Evolutionary conservation across 2,797 vertebrate genomes (phyloP).

Genomic region (Eulemur coronatus): DNA sequence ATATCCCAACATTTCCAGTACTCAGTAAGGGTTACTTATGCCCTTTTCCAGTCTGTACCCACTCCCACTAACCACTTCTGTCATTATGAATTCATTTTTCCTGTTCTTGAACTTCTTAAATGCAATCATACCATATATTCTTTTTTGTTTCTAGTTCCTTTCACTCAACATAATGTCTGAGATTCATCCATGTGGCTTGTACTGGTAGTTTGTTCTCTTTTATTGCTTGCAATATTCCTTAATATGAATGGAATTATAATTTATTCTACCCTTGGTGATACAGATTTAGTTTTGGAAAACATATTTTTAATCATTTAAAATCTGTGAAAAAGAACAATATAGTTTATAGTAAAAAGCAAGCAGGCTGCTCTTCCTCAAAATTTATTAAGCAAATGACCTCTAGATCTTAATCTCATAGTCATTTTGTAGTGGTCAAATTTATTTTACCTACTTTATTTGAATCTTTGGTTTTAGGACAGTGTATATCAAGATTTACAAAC

Average conservation of each 20-base stretch:
- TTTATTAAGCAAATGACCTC: neutral
- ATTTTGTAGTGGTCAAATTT: neutral
- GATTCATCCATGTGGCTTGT: neutral
- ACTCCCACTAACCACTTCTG: neutral
- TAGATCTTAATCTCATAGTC: neutral
- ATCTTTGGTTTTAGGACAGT: conserved; percentile 90
- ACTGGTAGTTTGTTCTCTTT: neutral
- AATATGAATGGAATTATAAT: neutral
- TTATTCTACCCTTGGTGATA: neutral
- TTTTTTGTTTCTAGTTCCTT: neutral
- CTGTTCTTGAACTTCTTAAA: neutral
- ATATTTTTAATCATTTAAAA: conserved; percentile 31
- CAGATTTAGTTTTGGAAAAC: conserved; percentile 39
- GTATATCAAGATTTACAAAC: conserved; percentile 97
- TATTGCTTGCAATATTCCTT: neutral
- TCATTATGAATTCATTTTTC: neutral
- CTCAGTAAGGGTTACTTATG: neutral
- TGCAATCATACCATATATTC: neutral
- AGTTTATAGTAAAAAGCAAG: neutral
- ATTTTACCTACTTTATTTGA: conserved; percentile 52
- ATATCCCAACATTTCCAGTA: neutral
- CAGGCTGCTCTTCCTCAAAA: neutral
- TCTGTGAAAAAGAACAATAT: neutral
- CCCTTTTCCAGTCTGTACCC: neutral
- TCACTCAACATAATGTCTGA: neutral